phyloP scores from a whole-genome alignment of 2,888 invertebrate genomes.

The Euclidia mi region DNA sequence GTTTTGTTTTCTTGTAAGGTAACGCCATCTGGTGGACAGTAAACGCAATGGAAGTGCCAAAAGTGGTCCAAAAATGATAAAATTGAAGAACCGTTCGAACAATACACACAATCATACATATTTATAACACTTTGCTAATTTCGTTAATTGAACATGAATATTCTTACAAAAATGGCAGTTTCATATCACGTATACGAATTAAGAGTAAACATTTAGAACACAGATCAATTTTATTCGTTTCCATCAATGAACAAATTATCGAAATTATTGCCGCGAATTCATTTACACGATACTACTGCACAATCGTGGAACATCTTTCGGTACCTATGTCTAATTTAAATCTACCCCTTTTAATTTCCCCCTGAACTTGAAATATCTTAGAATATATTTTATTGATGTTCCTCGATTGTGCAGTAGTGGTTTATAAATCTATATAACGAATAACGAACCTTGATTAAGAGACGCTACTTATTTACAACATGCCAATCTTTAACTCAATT shows the following conservation, averaged over 20 bases:
- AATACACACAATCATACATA: constrained; percentile 35
- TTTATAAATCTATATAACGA: constrained; percentile 48
- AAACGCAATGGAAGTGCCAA: constrained; percentile 37
- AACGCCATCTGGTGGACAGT: constrained; percentile 29
- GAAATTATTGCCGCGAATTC: constrained; percentile 80
- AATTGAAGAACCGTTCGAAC: constrained; percentile 37
- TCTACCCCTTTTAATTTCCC: constrained; percentile 12
- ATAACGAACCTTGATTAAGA: constrained; percentile 62
- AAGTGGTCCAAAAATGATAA: constrained; percentile 32
- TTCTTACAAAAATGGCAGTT: constrained; percentile 85
- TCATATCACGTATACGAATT: constrained; percentile 84
- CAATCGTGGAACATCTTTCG: constrained; percentile 34
- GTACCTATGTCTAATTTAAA: constrained; percentile 16
- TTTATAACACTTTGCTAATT: constrained; percentile 55
- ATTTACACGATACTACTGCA: constrained; percentile 30
- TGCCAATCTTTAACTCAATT: constrained; percentile 65
- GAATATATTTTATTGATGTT: constrained; percentile 24
- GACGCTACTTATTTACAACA: constrained; percentile 67
- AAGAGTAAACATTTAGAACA: constrained; percentile 73
- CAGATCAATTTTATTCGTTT: constrained; percentile 61
- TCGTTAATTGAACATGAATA: constrained; percentile 67
- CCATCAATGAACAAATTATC: constrained; percentile 56
- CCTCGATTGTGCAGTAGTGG: constrained; percentile 36
- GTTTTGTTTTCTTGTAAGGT: constrained; percentile 34
- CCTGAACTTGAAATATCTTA: constrained; percentile 13